phyloP scores from a whole-genome alignment of 1,140 invertebrate species.

The Dinoponera quadriceps region DNA sequence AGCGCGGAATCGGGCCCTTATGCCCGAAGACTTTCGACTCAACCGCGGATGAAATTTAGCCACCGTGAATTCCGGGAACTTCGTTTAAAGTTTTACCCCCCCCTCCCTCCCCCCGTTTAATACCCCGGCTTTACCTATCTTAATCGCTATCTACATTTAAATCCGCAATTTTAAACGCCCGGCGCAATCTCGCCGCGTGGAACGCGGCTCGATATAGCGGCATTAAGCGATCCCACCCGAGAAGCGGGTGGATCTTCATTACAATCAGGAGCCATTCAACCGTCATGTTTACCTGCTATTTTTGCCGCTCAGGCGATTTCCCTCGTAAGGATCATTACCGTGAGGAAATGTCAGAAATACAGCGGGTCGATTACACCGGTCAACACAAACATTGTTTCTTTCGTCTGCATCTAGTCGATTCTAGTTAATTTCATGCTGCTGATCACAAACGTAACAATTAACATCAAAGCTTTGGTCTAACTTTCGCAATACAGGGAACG shows the following conservation, averaged over 20 bases:
- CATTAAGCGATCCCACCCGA: neutral
- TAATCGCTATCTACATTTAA: conserved; percentile 55
- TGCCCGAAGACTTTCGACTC: conserved; percentile 46
- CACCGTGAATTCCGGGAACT: conserved; percentile 50
- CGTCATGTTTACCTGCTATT: too few species aligned
- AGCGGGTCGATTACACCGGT: too few species aligned
- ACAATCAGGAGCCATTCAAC: conserved; percentile 1
- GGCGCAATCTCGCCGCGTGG: neutral
- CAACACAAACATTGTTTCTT: too few species aligned
- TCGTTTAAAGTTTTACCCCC: conserved; percentile 53
- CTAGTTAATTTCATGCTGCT: too few species aligned
- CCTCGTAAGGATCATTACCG: too few species aligned
- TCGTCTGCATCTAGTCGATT: too few species aligned
- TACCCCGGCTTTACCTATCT: conserved; percentile 50
- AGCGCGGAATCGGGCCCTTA: conserved; percentile 7
- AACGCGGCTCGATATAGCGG: neutral
- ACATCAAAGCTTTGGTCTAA: too few species aligned
- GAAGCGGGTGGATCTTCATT: neutral
- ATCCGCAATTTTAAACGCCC: conserved; percentile 39
- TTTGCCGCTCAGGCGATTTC: too few species aligned
- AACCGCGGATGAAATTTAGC: conserved; percentile 53
- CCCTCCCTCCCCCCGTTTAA: too few species aligned
- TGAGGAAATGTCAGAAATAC: too few species aligned
- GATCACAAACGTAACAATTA: too few species aligned
- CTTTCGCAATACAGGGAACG: too few species aligned